phyloP scores from a whole-genome alignment of 1,140 invertebrate species.

The Drosophila kepulauana region DNA sequence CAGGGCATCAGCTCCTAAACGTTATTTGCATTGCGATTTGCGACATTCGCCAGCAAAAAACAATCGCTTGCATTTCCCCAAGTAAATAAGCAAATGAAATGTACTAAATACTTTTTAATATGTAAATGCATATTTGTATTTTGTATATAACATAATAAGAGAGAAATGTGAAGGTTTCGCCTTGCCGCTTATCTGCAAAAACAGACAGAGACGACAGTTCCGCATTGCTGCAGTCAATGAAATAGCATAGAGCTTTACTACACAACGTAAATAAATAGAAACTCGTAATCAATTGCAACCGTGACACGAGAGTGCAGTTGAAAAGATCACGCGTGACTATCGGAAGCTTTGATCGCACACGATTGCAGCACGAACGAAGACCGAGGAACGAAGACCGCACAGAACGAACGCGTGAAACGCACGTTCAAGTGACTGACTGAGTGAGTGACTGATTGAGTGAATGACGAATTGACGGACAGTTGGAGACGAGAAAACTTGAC shows the following conservation, averaged over 20 bases:
- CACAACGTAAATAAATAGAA: too few species aligned
- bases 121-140: too few species aligned
- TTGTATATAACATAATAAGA: neutral
- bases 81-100: too few species aligned
- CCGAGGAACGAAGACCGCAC: conserved; percentile 34
- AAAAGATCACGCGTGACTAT: conserved; percentile 37
- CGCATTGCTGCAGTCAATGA: neutral
- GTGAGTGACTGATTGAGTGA: neutral
- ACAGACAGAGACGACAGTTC: too few species aligned
- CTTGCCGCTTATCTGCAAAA: neutral
- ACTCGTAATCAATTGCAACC: neutral
- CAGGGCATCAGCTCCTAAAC: too few species aligned
- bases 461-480: conserved; percentile 30
- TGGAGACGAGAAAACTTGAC: conserved; percentile 44
- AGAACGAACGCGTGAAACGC: conserved; percentile 56
- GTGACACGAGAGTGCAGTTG: conserved; percentile 14
- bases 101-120: too few species aligned
- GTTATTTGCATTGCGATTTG: too few species aligned
- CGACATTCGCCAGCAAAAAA: too few species aligned
- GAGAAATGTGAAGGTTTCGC: neutral
- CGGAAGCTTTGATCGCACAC: conserved; percentile 14
- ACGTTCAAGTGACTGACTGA: conserved; percentile 40
- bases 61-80: too few species aligned
- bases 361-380: neutral
- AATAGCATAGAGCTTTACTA: neutral